Evolutionary conservation across 2,888 invertebrate species (phyloP).

Genomic region (Mechanitis messenoides): DNA sequence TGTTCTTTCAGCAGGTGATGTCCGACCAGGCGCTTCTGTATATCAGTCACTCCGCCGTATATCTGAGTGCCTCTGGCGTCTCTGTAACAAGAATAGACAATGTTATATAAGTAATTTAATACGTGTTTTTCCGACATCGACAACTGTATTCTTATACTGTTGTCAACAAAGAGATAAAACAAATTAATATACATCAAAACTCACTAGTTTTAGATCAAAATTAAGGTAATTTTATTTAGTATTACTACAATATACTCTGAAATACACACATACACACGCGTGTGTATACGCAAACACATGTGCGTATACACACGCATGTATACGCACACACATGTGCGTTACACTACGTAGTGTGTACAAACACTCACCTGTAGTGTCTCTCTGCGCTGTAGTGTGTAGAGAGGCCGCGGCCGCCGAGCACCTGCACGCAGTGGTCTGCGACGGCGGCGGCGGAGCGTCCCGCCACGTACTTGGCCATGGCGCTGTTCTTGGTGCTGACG

Average conservation of each 20-base stretch:
- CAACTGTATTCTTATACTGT: no score
- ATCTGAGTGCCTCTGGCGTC: constrained; percentile 89
- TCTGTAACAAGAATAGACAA: constrained; percentile 41
- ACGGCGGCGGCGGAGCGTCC: constrained; percentile 82
- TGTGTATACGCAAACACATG: neutral
- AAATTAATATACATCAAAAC: no score
- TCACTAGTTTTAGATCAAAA: no score
- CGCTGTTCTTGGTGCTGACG: constrained; percentile 79
- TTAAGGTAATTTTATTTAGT: no score
- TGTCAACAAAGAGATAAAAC: no score
- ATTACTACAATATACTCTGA: neutral
- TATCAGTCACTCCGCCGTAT: constrained; percentile 87
- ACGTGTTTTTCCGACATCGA: no score
- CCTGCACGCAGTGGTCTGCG: constrained; percentile 84
- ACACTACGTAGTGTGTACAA: neutral
- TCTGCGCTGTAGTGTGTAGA: constrained; percentile 83
- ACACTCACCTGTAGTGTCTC: constrained; percentile 78
- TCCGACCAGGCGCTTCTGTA: constrained; percentile 83
- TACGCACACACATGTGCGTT: neutral
- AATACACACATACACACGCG: neutral
- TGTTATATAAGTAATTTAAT: neutral
- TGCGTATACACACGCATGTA: neutral
- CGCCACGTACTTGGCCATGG: constrained; percentile 86
- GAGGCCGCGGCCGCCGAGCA: constrained; percentile 84
- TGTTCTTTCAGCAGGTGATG: constrained; percentile 78